phyloP scores from a whole-genome alignment of 2,113 vertebrate genomes.

The Pantherophis guttatus region DNA sequence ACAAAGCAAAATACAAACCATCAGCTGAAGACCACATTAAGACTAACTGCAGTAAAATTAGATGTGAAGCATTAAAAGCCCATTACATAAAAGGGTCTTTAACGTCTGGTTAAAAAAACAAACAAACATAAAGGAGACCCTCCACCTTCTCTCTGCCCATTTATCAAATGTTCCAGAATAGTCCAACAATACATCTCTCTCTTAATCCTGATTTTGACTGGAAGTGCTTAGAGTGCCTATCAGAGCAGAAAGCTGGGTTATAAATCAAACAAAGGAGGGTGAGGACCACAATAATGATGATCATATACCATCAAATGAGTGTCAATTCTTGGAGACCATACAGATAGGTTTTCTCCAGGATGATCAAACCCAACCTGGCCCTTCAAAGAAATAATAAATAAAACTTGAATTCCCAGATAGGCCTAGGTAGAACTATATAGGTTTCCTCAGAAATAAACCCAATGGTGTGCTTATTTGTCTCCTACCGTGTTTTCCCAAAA shows the following conservation, averaged over 20 bases:
- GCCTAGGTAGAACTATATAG: not conserved
- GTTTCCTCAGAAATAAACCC: not conserved
- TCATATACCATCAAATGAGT: not conserved
- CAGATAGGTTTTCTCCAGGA: not conserved
- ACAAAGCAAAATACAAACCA: not conserved
- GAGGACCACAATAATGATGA: not conserved
- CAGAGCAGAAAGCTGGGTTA: not conserved
- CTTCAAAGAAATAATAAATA: not conserved
- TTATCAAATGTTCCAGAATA: not conserved
- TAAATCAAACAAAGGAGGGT: not conserved
- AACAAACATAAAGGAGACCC: not conserved
- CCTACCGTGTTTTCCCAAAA: not conserved
- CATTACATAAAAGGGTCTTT: not conserved
- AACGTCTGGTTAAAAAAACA: not conserved
- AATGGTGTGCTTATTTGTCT: not conserved
- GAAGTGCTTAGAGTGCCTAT: not conserved
- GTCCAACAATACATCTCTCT: not conserved
- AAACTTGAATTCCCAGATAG: not conserved
- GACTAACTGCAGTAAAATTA: not conserved
- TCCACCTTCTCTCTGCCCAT: not conserved
- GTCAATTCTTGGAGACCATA: not conserved
- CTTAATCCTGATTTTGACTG: not conserved
- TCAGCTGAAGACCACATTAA: not conserved
- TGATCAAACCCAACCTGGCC: not conserved
- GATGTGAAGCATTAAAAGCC: not conserved